Evolutionary conservation across 2,113 vertebrate genomes (phyloP).

Genomic region (Noctilio leporinus): DNA sequence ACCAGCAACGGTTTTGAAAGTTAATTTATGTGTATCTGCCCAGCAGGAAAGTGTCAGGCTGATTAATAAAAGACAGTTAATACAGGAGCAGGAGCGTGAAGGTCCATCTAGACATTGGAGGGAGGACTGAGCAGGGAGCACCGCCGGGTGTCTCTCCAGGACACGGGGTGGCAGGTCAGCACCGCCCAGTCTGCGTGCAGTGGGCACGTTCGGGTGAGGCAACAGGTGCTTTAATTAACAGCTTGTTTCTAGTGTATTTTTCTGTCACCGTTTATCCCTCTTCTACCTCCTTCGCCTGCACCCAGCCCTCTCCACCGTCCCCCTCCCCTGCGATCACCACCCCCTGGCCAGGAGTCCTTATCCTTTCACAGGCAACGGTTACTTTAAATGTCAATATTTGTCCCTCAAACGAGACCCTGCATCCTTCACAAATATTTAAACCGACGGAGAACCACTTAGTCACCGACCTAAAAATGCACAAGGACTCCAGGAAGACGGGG

Average conservation of each 20-base stretch:
- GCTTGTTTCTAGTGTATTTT: no score
- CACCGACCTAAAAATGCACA: accelerated
- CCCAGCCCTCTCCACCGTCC: no score
- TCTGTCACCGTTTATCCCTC: no score
- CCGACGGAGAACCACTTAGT: background rate
- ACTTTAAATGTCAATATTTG: background rate
- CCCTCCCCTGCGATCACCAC: no score
- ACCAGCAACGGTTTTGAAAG: background rate
- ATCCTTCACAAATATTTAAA: background rate
- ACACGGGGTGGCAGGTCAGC: no score
- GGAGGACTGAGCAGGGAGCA: background rate
- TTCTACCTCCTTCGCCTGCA: no score
- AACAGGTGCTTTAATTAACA: background rate
- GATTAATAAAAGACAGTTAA: background rate
- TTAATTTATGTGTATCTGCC: background rate
- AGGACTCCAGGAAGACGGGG: background rate
- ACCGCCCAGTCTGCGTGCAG: no score
- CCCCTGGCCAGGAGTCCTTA: no score
- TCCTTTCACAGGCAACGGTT: background rate
- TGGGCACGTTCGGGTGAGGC: accelerated
- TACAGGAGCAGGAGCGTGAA: no score
- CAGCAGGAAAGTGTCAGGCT: background rate
- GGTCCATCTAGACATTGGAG: no score
- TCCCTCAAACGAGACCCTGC: accelerated
- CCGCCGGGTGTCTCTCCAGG: background rate